phyloP scores from a whole-genome alignment of 1,140 invertebrate species.

The Drosophila dunni region DNA sequence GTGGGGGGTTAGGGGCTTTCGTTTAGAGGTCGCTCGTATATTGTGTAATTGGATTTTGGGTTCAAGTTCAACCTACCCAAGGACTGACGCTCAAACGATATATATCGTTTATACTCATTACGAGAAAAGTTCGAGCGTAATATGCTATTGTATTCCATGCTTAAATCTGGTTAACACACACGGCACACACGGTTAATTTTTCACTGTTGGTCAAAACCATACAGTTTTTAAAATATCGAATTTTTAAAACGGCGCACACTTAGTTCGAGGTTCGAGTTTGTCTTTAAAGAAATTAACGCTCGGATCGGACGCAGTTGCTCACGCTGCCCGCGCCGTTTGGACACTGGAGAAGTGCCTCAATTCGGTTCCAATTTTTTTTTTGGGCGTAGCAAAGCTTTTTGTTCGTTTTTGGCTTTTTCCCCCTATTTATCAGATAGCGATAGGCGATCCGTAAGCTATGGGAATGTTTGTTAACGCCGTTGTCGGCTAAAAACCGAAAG shows the following conservation, averaged over 20 bases:
- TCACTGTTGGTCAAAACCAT: conserved; percentile 14
- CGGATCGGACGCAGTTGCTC: conserved; percentile 31
- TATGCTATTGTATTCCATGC: conserved; percentile 64
- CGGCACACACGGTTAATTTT: conserved; percentile 21
- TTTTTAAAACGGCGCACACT: conserved; percentile 25
- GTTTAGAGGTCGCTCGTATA: conserved; percentile 27
- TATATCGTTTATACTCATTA: conserved; percentile 77
- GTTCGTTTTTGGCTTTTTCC: conserved; percentile 2
- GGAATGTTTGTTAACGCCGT: conserved; percentile 30
- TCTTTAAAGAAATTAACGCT: neutral
- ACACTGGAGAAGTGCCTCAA: conserved; percentile 50
- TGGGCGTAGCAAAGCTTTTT: conserved; percentile 21
- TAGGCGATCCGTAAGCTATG: conserved; percentile 19
- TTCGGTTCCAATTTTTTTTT: conserved; percentile 24
- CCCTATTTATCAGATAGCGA: conserved; percentile 57
- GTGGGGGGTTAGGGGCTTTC: conserved; percentile 1
- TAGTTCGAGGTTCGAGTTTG: conserved; percentile 13
- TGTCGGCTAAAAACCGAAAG: conserved; percentile 54
- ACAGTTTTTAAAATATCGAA: conserved; percentile 15
- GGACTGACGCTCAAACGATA: conserved; percentile 80
- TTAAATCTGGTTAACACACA: conserved; percentile 14
- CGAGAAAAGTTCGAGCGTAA: conserved; percentile 75
- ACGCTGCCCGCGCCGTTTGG: conserved; percentile 56
- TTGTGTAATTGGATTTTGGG: conserved; percentile 30
- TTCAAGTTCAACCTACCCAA: conserved; percentile 81